A percentile compares a stretch with the other conserved stretches of the same genome.
Evolutionary conservation across 2,797 vertebrate genomes (phyloP).

Genomic region (Cephalopachus bancanus): DNA sequence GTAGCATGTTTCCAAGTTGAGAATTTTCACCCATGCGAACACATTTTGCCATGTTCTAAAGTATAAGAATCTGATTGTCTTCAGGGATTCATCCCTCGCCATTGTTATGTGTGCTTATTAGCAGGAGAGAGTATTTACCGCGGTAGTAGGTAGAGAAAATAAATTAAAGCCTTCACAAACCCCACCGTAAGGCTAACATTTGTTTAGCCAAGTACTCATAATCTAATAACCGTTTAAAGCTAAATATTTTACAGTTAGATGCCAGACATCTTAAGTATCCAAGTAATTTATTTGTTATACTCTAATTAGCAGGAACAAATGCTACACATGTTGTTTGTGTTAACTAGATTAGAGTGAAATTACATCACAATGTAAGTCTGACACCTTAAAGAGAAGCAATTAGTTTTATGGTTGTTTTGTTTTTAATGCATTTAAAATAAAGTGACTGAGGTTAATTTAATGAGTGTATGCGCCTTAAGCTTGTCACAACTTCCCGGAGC

Average conservation of each 20-base stretch:
- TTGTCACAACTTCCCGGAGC: conserved; percentile 43
- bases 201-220: conserved; percentile 52
- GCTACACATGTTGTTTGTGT: conserved; percentile 56
- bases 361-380: conserved; percentile 80
- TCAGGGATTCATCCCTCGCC: background rate
- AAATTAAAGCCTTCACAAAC: background rate
- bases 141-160: conserved; percentile 39
- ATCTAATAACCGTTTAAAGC: conserved; percentile 73
- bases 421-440: conserved; percentile 84
- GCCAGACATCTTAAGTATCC: conserved; percentile 73
- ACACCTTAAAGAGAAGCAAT: conserved; percentile 83
- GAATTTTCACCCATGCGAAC: background rate
- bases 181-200: conserved; percentile 62
- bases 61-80: conserved; percentile 28
- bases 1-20: background rate
- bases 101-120: background rate
- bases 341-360: conserved; percentile 81
- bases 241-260: conserved; percentile 76
- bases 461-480: conserved; percentile 60
- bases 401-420: conserved; percentile 82
- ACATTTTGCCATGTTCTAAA: conserved; percentile 6
- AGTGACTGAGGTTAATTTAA: conserved; percentile 82
- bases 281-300: conserved; percentile 82
- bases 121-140: background rate
- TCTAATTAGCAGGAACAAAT: conserved; percentile 77